Base-by-base conservation (phyloP, 2,113 vertebrate species). In the Elephas maximus region DNA sequence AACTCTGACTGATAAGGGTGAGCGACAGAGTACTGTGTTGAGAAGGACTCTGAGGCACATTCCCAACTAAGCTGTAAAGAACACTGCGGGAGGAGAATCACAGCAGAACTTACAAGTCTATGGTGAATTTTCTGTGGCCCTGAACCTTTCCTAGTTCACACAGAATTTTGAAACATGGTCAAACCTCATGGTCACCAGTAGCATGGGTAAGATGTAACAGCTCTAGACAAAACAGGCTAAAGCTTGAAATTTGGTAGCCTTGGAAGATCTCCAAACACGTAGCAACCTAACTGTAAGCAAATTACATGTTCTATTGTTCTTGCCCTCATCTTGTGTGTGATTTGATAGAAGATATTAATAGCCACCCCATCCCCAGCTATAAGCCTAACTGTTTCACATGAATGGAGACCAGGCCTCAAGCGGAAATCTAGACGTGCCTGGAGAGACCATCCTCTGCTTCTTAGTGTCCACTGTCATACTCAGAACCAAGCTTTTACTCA, bases 71-170 rank as follows among this genome's bases (percentile, higher is more conserved):
- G 30, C 71, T 69, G 45, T 30, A 33, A 74, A 14, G 45, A 44
- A 28, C 8, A 60, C 24, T 57, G 77, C 48, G 10, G 33, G 37
- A 53, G 10, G 51, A 86, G 57, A 37, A 37, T 21, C 57, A 5
- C 6, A 8, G 65, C 21, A 15, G 57, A 37, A 30, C 7, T 4
- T 20, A 0, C 0, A 4, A 1, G 30, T 60, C 85, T 18, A 6
- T 44, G 80, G 20, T 45, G 7, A 17, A 57, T 44, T 51, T n/a
- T 7, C n/a, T 48, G 15, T 1, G 15, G 77, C 74, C 74, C 80
- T 30, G 41, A 60, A 30, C 10, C 51, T 53, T 18, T 77, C 60
- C 77, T 21, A 2, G 41, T 14, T 65, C 62, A 18, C 30, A 30
- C 37, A 37, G 45, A 76, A 37, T 63, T 67, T 45, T 45, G 63